phyloP scores from a whole-genome alignment of 2,888 invertebrate genomes.

The Watsonalla binaria region DNA sequence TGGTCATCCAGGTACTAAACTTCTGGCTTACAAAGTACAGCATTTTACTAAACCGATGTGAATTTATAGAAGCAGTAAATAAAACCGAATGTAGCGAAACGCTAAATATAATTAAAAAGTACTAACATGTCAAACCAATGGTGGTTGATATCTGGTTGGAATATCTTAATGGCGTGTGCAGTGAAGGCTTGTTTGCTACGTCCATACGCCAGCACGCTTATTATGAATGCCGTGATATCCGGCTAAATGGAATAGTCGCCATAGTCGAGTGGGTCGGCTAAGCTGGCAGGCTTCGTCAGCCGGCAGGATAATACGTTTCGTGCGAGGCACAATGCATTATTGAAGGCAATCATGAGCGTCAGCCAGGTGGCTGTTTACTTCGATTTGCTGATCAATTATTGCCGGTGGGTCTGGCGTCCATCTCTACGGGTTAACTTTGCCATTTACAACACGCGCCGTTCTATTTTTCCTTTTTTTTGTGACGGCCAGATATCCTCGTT shows the following conservation, averaged over 20 bases:
- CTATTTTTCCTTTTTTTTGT: slow-evolving; percentile 12
- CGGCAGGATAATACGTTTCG: slow-evolving; percentile 46
- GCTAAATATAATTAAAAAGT: slow-evolving; percentile 39
- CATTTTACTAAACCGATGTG: too few species aligned
- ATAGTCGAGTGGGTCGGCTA: slow-evolving; percentile 11
- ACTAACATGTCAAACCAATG: slow-evolving; percentile 39
- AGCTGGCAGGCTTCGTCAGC: slow-evolving; percentile 17
- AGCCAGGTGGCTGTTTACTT: slow-evolving; percentile 60
- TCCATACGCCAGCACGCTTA: slow-evolving; percentile 41
- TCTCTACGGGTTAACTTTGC: slow-evolving; percentile 23
- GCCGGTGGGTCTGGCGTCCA: slow-evolving; percentile 27
- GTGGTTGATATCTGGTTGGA: slow-evolving; percentile 43
- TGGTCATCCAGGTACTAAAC: too few species aligned
- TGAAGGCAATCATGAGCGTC: slow-evolving; percentile 60
- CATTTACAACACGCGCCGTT: slow-evolving; percentile 8
- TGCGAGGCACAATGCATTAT: slow-evolving; percentile 61
- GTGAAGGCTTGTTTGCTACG: slow-evolving; percentile 57
- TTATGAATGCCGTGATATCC: slow-evolving; percentile 39
- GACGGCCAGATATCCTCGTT: background rate
- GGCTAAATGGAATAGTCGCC: slow-evolving; percentile 24
- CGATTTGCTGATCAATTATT: slow-evolving; percentile 68
- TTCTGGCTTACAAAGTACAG: too few species aligned
- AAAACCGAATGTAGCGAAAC: slow-evolving; percentile 23
- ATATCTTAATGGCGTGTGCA: slow-evolving; percentile 65
- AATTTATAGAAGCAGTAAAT: slow-evolving; percentile 11